These are phyloP conservation scores for Imbricaverruca yamaguchii DNA, from an alignment of 2,888 invertebrate genomes.

Conservation along the genomic window DNA sequence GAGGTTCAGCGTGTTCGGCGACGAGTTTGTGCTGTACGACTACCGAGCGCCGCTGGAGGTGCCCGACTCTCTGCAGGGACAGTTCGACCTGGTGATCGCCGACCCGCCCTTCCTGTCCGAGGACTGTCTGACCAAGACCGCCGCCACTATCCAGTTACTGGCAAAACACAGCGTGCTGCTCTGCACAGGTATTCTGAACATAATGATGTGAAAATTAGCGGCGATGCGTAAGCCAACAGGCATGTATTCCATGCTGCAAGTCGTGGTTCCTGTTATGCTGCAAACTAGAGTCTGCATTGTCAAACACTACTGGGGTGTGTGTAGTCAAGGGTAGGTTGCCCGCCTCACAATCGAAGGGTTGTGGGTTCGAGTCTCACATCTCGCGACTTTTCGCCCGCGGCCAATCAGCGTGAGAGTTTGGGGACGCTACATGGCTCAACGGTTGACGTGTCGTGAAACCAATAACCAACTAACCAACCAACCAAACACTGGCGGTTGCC, in stretches of 20 bases:
- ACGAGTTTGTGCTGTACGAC: conserved; percentile 77
- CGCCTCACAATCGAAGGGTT: no score
- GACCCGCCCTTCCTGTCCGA: conserved; percentile 94
- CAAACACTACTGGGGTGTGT: no score
- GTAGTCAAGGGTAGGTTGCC: no score
- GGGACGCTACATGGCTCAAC: no score
- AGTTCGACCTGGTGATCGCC: conserved; percentile 76
- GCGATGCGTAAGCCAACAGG: not conserved
- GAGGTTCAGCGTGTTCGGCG: conserved; percentile 68
- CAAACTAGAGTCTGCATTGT: no score
- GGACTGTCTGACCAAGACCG: conserved; percentile 79
- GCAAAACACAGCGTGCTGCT: conserved; percentile 67
- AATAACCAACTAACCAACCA: no score
- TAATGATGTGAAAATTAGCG: conserved; percentile 20
- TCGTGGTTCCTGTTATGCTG: not conserved
- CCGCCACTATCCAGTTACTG: conserved; percentile 65
- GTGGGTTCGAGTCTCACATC: no score
- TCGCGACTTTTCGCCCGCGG: no score
- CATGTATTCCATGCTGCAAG: conserved; percentile 21
- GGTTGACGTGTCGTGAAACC: no score
- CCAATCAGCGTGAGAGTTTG: no score
- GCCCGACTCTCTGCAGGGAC: conserved; percentile 50
- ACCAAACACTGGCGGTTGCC: no score
- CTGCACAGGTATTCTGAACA: conserved; percentile 62
- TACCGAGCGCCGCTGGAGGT: conserved; percentile 69